Base-by-base conservation (phyloP, 2,113 vertebrate genomes). In the Fulmarus glacialis region DNA sequence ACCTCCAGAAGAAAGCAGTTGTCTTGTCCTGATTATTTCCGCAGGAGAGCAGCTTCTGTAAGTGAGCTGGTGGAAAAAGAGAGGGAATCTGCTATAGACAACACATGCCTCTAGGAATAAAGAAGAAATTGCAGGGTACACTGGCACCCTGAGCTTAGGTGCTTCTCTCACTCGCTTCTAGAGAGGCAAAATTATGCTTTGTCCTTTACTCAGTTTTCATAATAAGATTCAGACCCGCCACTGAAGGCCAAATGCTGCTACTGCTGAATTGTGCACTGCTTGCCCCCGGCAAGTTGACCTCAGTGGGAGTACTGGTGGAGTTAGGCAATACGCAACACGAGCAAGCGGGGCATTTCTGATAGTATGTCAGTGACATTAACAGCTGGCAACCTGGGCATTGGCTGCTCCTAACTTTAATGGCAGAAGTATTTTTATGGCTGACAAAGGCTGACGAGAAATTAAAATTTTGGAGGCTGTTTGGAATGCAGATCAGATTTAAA, bases 291-390 rank as follows among this genome's bases (percentile, higher is more conserved):
- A 47, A 59, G 53, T 3, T 58, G 64, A 55, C 80, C 55, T 40
- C 21, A 0, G 26, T 53, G 63, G 17, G 42, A 59, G 13, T 42
- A 45, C 32, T 27, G 19, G 38, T 73, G n/a, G n/a, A 73, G 15
- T 30, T 50, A 48, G 24, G 32, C 47, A 43, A 13, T 32, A 26
- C 1, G 1, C 11, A 55, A 17, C 0, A 1, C 38, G 32, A 91
- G 14, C 47, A 40, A 63, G 40, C 1, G 1, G 16, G 14, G 11
- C 11, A 27, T 52, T 87, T 83, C 27, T 67, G 23, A 8, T 14
- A 26, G 52, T 23, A 11, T 17, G 36, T 38, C 86, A 66, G 30
- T 86, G 67, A 56, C 53, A 48, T 63, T 55, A 74, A 50, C 26
- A 58, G 47, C n/a, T 81, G 59, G 38, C 38, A 78, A 50, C 22